Conservation (phyloP, 2,113 vertebrate species). For the Rhizomys pruinosus region DNA sequence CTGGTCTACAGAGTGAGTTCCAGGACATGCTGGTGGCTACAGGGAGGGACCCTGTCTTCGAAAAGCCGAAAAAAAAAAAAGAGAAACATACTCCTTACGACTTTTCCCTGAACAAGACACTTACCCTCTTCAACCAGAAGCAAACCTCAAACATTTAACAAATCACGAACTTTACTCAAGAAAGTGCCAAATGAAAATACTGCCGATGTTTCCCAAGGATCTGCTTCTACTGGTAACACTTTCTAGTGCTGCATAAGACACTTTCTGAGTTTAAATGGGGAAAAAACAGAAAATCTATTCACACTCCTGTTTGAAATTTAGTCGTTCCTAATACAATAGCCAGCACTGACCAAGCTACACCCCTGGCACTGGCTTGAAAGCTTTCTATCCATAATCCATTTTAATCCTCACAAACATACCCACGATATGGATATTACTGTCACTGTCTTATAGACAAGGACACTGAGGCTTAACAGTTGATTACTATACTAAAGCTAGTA, state of each 20-base stretch:
- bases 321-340: conserved; percentile 10
- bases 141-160: conserved; percentile 28
- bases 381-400: background rate
- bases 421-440: background rate
- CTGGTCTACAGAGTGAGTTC: no score
- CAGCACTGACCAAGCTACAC: background rate
- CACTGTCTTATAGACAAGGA: background rate
- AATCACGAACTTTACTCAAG: conserved; percentile 27
- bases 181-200: conserved; percentile 8
- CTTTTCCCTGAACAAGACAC: background rate
- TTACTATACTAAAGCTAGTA: background rate
- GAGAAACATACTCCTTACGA: background rate
- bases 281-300: conserved; percentile 28
- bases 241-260: background rate
- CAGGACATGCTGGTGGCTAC: no score
- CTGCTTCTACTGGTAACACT: background rate
- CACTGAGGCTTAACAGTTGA: background rate
- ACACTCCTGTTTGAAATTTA: conserved; percentile 15
- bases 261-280: conserved; percentile 41
- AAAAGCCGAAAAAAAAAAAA: no score
- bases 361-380: background rate
- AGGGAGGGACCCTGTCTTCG: no score
- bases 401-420: background rate
- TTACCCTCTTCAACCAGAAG: conserved; percentile 20
- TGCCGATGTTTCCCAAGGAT: background rate